These are phyloP conservation scores for Colaptes auratus DNA, from an alignment of 2,113 vertebrate species.

Conservation along the genomic window DNA sequence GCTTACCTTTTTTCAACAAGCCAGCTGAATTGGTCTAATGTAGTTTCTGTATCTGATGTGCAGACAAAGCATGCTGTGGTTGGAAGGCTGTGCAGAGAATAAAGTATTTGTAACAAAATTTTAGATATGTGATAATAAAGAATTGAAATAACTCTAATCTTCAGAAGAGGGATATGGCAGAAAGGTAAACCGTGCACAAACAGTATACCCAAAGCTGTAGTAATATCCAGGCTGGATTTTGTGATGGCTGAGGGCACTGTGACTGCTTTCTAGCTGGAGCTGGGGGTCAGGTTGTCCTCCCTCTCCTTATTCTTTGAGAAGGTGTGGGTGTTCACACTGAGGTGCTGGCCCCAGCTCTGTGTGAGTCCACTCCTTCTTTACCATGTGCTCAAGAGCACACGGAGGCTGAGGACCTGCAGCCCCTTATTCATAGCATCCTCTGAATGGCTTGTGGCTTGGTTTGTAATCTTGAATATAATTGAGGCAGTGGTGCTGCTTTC, in stretches of 20 bases:
- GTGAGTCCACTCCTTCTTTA: background rate
- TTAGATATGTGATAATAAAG: background rate
- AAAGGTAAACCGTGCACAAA: background rate
- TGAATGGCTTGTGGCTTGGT: accelerated
- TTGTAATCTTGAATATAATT: accelerated
- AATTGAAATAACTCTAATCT: background rate
- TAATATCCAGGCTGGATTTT: background rate
- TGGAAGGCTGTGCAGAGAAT: background rate
- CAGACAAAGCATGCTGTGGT: background rate
- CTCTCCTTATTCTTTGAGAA: background rate
- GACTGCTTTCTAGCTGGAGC: background rate
- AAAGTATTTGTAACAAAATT: background rate
- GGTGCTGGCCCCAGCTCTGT: background rate
- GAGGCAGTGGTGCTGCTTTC: background rate
- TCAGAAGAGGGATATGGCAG: background rate
- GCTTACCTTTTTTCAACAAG: background rate
- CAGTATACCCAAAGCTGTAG: background rate
- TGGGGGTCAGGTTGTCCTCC: accelerated
- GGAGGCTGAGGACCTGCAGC: background rate
- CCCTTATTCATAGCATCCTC: background rate
- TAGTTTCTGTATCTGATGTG: background rate
- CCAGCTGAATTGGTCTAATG: background rate
- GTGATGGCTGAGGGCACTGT: background rate
- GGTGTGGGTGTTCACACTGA: accelerated
- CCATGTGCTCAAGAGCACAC: accelerated